phyloP scores from a whole-genome alignment of 2,888 invertebrate genomes.

The Aphodius granarius region DNA sequence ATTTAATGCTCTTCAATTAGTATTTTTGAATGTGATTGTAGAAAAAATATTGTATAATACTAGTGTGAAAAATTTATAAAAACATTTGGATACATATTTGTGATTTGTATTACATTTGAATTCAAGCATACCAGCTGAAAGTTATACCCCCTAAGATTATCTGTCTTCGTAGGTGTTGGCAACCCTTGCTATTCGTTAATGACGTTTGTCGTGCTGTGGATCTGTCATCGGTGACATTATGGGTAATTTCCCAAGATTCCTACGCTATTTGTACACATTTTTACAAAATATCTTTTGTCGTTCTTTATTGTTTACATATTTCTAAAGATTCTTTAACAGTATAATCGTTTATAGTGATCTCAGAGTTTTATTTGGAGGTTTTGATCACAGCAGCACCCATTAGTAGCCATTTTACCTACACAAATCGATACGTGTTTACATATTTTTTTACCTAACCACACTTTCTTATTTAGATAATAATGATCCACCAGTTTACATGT shows the following conservation, averaged over 20 bases:
- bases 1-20: too few species aligned
- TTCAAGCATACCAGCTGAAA: too few species aligned
- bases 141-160: too few species aligned
- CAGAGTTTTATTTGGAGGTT: background rate
- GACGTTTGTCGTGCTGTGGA: too few species aligned
- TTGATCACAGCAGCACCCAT: background rate
- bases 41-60: too few species aligned
- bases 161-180: too few species aligned
- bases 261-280: slow-evolving; percentile 25
- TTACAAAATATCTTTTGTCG: slow-evolving; percentile 22
- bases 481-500: slow-evolving; percentile 37
- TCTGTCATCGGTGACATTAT: slow-evolving; percentile 39
- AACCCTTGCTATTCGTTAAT: too few species aligned
- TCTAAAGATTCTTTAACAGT: background rate
- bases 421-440: background rate
- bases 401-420: slow-evolving; percentile 17
- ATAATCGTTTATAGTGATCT: background rate
- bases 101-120: too few species aligned
- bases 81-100: too few species aligned
- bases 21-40: too few species aligned
- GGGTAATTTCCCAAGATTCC: slow-evolving; percentile 49
- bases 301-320: slow-evolving; percentile 15
- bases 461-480: background rate
- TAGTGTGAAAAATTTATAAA: too few species aligned
- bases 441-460: background rate